phyloP scores from a whole-genome alignment of 1,140 invertebrate species.

The Panonychus citri region DNA sequence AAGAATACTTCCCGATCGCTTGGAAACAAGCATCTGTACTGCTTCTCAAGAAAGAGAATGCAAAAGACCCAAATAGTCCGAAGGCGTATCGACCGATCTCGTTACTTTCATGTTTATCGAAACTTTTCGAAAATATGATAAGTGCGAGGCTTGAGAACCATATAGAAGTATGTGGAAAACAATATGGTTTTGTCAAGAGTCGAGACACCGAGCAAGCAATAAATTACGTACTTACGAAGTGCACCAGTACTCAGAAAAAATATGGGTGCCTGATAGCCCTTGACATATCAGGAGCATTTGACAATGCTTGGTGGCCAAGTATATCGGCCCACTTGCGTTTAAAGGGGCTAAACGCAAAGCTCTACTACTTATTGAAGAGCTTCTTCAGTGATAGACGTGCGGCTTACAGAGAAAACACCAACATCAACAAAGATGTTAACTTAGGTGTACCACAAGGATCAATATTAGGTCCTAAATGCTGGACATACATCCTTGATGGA shows the following conservation, averaged over 20 bases:
- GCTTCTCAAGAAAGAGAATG: neutral
- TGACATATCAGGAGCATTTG: neutral
- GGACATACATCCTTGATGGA: neutral
- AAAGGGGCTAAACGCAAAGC: neutral
- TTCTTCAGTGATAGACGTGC: neutral
- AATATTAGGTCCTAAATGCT: neutral
- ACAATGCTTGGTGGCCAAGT: neutral
- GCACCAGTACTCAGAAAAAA: neutral
- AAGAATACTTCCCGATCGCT: neutral
- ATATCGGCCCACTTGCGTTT: neutral
- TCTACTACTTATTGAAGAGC: neutral
- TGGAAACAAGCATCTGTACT: neutral
- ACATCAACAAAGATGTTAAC: neutral
- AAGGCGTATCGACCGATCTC: neutral
- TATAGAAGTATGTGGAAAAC: neutral
- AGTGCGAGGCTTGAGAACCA: neutral
- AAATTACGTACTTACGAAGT: neutral
- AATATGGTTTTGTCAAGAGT: neutral
- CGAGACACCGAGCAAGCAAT: neutral
- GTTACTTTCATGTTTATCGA: neutral
- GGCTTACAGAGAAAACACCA: neutral
- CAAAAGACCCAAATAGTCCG: neutral
- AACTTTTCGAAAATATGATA: neutral
- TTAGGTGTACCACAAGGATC: neutral
- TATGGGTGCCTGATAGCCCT: neutral